Percentiles rank a stretch among this genome's conserved stretches.
Conservation (phyloP, 2,888 invertebrate species). For the Rugalucina vietnamica region DNA sequence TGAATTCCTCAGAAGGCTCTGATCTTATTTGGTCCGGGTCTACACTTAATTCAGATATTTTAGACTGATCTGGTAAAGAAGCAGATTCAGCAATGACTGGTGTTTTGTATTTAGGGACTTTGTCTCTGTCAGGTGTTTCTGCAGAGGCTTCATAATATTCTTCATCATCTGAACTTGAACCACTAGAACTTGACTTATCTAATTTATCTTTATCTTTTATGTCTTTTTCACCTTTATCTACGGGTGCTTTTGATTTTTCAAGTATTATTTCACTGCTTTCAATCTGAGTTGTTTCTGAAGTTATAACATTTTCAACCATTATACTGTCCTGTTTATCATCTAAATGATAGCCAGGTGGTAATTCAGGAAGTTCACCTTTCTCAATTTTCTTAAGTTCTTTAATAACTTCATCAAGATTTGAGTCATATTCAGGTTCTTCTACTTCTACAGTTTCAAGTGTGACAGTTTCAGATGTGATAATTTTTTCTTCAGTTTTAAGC, state of each 20-base stretch:
- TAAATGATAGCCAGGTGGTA: not conserved
- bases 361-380: not conserved
- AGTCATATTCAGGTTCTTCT: not conserved
- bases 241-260: not conserved
- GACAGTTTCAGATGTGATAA: not conserved
- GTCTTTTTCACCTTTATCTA: not conserved
- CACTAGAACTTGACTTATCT: constrained; percentile 10
- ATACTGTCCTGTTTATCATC: not conserved
- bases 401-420: not conserved
- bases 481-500: not conserved
- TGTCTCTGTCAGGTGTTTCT: not conserved
- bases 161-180: constrained; percentile 33
- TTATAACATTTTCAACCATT: not conserved
- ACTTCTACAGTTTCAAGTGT: no score
- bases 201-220: not conserved
- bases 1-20: not conserved
- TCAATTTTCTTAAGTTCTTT: not conserved
- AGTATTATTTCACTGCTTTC: not conserved
- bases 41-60: not conserved
- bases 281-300: not conserved
- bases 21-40: not conserved
- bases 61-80: not conserved
- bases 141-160: constrained; percentile 37
- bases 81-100: not conserved
- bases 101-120: not conserved